Percentiles rank a stretch among this genome's conserved stretches.
Conservation (phyloP, 2,113 vertebrate genomes). For the Ornithorhynchus anatinus region DNA sequence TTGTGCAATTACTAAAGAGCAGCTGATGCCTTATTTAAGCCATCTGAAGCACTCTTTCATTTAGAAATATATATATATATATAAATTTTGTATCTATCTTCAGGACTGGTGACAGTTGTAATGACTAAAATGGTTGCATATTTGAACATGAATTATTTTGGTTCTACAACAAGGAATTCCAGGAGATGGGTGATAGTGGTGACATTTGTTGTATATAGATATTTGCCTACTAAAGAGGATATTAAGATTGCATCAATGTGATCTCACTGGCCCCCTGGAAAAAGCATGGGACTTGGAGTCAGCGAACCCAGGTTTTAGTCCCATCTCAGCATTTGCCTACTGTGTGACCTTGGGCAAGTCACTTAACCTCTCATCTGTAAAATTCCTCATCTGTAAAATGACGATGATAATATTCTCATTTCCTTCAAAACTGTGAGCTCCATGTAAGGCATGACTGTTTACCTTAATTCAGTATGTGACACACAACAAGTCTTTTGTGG, state of each 20-base stretch:
- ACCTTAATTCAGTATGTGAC: too few relatives aligned
- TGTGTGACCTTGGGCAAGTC: not conserved
- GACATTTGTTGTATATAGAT: slow-evolving; percentile 5
- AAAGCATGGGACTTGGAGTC: not conserved
- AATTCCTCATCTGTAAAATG: not conserved
- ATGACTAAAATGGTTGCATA: slow-evolving; percentile 24
- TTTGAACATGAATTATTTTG: slow-evolving; percentile 3
- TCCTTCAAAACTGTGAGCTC: too few relatives aligned
- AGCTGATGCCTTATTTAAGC: not conserved
- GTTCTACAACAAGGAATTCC: slow-evolving; percentile 21
- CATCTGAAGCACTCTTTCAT: not conserved
- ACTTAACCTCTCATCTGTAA: not conserved
- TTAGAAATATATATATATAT: slow-evolving; percentile 21
- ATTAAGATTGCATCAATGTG: not conserved
- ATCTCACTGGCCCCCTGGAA: too few relatives aligned
- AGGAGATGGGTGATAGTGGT: slow-evolving; percentile 8
- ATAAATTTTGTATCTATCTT: not conserved
- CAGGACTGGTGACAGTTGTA: slow-evolving; percentile 15
- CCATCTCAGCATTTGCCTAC: not conserved
- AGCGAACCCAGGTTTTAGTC: not conserved
- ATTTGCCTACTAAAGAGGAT: slow-evolving; percentile 24
- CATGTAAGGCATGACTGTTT: too few relatives aligned
- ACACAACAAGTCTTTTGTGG: too few relatives aligned
- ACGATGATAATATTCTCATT: too few relatives aligned
- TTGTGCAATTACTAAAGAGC: slow-evolving; percentile 7